Base-by-base conservation (phyloP, 2,888 invertebrate genomes). In the Junonia oenone region DNA sequence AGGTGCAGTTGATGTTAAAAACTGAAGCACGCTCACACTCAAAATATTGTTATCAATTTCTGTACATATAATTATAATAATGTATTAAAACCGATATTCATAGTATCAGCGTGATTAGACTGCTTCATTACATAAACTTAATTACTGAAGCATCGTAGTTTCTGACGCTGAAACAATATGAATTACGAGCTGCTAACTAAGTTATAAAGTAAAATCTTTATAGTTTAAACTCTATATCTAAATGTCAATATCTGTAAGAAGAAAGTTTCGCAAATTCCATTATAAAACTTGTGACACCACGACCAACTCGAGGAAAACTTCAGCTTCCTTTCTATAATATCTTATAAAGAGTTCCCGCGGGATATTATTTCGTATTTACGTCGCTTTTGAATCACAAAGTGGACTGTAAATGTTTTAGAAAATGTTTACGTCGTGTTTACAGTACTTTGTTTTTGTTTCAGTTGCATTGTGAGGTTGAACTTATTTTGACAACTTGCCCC, bases 251-350 rank as follows among this genome's bases (percentile, higher is more conserved):
- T 55, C 46, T 29, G 38, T 40, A 29, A 14, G 45, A 22, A 29
- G 37, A 27, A 51, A 51, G 51, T 51, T 55, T 22, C 55, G 50
- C 55, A 55, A 68, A 75, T 73, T 73, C 68, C 56, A 61, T 72
- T 74, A 73, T 65, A 69, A 72, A 79, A 80, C 69, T 80, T 73
- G 64, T 69, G 73, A 73, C 74, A 69, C 69, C 63, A 59, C 61
- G 64, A 66, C 56, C 45, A 37, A 59, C 43, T 58, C 55, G 37
- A 38, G 56, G 59, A 35, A 48, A 65, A 73, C 68, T 69, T 71
- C 59, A 31, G 48, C 53, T 63, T 59, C 55, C 45, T 51, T 61
- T 51, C 51, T 58, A 51, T 61, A 61, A 58, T 56, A 61, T 56
- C 59, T 61, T 59, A 51, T 58, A 63, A 60, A 61, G 64, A 58